Conservation (phyloP, 2,888 invertebrate species). For the Archaeoteleia sp. region DNA sequence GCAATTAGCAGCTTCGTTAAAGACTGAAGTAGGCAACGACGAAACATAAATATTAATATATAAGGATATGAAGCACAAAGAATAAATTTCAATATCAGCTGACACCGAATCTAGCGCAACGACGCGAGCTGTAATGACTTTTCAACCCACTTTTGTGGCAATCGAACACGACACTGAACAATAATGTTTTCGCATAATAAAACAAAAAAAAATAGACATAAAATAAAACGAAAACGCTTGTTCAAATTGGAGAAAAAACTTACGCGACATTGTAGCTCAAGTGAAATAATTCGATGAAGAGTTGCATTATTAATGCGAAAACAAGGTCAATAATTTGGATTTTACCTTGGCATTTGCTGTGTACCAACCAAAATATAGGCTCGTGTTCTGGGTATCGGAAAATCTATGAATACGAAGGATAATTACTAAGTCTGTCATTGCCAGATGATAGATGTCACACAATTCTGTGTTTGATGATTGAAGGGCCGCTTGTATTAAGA, state of each 20-base stretch:
- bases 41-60: conserved; percentile 31
- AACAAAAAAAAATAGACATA: no score
- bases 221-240: no score
- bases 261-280: neutral
- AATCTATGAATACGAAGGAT: conserved; percentile 21
- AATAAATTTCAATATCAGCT: conserved; percentile 26
- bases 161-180: no score
- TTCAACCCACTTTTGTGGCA: conserved; percentile 2
- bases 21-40: neutral
- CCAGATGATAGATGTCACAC: neutral
- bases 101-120: neutral
- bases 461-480: neutral
- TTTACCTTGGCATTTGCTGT: conserved; percentile 30
- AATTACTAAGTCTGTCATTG: conserved; percentile 19
- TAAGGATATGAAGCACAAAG: neutral
- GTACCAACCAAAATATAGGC: conserved; percentile 19
- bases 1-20: conserved; percentile 12
- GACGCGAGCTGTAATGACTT: conserved; percentile 15
- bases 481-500: neutral
- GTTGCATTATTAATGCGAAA: conserved; percentile 34
- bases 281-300: conserved; percentile 16
- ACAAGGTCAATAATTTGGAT: conserved; percentile 25
- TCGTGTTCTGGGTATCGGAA: conserved; percentile 18
- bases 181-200: no score
- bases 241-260: no score